Evolutionary conservation across 2,113 vertebrate species (phyloP).

Genomic region (Phalacrocorax pelagicus): DNA sequence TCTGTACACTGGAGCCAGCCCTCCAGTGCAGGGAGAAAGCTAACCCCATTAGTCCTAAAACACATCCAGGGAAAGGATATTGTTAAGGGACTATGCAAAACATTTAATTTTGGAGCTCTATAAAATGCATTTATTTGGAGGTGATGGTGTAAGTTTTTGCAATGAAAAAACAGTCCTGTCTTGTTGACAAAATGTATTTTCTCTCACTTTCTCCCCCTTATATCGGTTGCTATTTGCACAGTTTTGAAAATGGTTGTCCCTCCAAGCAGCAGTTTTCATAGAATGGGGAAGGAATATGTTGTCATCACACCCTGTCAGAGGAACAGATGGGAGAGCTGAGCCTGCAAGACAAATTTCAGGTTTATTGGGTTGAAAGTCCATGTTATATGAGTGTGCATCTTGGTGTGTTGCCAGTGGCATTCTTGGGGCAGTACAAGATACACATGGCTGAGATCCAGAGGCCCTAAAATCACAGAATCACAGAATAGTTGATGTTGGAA

Average conservation of each 20-base stretch:
- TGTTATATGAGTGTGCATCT: not conserved
- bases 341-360: not conserved
- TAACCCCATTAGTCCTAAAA: not conserved
- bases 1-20: not conserved
- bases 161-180: not conserved
- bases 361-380: constrained; percentile 21
- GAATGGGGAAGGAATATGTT: not conserved
- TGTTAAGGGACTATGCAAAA: not conserved
- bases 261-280: not conserved
- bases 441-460: not conserved
- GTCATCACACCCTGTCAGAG: not conserved
- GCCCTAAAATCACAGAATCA: not conserved
- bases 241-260: not conserved
- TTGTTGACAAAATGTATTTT: not conserved
- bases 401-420: not conserved
- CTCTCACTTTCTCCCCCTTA: not conserved
- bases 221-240: not conserved
- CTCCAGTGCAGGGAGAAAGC: not conserved
- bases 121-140: not conserved
- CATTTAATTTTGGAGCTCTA: not conserved
- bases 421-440: not conserved
- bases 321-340: not conserved
- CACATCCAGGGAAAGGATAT: not conserved
- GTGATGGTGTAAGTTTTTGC: not conserved
- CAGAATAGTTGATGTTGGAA: not conserved